Conservation (phyloP, 1,140 invertebrate species). For the Lasaia peninsularis region DNA sequence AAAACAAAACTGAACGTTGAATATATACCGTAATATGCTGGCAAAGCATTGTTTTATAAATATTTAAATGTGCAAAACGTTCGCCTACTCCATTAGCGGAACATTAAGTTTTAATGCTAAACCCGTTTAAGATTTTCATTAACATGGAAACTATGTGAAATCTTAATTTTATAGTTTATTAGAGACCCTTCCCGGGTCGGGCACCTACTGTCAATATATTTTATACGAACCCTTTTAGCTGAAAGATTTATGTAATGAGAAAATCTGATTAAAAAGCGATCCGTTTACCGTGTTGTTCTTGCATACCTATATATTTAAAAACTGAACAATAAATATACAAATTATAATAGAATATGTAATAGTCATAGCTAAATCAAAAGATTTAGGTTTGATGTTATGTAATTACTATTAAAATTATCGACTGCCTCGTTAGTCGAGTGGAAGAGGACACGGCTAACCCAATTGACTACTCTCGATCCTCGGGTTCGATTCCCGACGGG, state of each 20-base stretch:
- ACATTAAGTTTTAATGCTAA: slow-evolving; percentile 10
- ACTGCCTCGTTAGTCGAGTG: no score
- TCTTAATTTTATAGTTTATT: slow-evolving; percentile 9
- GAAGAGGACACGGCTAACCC: no score
- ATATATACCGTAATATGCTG: not conserved
- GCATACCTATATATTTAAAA: no score
- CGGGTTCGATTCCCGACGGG: no score
- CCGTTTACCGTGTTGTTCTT: no score
- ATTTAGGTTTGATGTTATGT: no score
- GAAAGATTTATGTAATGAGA: slow-evolving; percentile 10
- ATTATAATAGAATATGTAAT: no score
- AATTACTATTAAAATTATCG: no score
- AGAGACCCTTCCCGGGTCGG: slow-evolving; percentile 3
- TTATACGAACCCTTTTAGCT: slow-evolving; percentile 10
- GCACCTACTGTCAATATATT: slow-evolving; percentile 3
- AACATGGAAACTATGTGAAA: slow-evolving; percentile 7
- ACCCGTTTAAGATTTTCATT: slow-evolving; percentile 5
- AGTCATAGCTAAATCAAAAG: no score
- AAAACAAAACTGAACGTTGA: no score
- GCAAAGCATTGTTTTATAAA: not conserved
- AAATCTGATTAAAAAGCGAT: not conserved
- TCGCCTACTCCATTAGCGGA: not conserved
- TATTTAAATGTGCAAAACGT: not conserved
- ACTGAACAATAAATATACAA: no score
- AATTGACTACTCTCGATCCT: no score